phyloP scores from a whole-genome alignment of 2,797 vertebrate genomes.

The Myotis myotis region DNA sequence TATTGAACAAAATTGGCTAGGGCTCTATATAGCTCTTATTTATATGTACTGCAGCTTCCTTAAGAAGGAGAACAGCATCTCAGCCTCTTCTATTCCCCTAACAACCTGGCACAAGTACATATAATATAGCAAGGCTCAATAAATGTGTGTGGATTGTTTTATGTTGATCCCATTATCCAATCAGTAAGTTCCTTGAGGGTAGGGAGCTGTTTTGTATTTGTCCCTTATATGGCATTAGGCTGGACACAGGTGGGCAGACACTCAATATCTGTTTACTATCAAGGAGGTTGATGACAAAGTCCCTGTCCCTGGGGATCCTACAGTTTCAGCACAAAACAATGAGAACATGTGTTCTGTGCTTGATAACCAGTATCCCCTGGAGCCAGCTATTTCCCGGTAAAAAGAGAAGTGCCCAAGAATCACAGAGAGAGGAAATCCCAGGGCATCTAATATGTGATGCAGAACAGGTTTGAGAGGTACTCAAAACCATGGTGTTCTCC shows the following conservation, averaged over 20 bases:
- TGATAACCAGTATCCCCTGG: conserved; percentile 17
- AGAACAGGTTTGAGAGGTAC: not conserved
- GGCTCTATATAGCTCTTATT: conserved; percentile 6
- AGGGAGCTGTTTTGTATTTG: not conserved
- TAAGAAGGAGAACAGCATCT: not conserved
- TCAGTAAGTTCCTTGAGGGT: not conserved
- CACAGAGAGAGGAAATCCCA: not conserved
- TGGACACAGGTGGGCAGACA: not conserved
- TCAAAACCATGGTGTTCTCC: not conserved
- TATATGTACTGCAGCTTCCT: not conserved
- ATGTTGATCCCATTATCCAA: not conserved
- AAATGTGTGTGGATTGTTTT: not conserved
- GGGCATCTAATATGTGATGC: not conserved
- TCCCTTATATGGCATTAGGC: not conserved
- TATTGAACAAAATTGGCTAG: too few relatives aligned
- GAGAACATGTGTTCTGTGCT: not conserved
- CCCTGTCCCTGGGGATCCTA: not conserved
- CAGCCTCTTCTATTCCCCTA: not conserved
- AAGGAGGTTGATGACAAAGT: conserved; percentile 3
- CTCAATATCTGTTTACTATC: not conserved
- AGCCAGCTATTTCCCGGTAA: conserved; percentile 32
- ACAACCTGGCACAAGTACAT: not conserved
- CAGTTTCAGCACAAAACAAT: conserved; percentile 22
- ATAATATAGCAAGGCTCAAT: not conserved
- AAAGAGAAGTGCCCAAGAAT: not conserved